Evolutionary conservation across 2,113 vertebrate species (phyloP).

Genomic region (Zapornia atra): DNA sequence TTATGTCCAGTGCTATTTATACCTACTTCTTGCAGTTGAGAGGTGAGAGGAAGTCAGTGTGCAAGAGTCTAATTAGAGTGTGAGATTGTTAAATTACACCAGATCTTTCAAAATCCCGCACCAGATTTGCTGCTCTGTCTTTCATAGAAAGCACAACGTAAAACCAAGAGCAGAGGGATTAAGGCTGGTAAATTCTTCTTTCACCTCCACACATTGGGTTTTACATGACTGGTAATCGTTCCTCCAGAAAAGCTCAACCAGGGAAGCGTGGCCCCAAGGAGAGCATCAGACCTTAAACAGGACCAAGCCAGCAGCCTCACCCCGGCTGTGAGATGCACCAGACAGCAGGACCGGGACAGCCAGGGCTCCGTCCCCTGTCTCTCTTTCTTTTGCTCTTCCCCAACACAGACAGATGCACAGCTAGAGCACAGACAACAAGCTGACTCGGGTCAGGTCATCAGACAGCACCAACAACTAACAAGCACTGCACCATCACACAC

Average conservation of each 20-base stretch:
- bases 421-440: neutral
- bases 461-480: neutral
- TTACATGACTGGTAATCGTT: neutral
- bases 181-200: neutral
- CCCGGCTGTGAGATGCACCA: fast-evolving
- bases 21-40: neutral
- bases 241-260: neutral
- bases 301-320: neutral
- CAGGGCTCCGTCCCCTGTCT: fast-evolving
- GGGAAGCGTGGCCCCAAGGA: neutral
- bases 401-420: fast-evolving
- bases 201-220: neutral
- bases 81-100: neutral
- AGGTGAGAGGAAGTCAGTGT: neutral
- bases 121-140: neutral
- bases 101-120: neutral
- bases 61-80: neutral
- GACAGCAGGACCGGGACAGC: neutral
- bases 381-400: neutral
- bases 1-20: neutral
- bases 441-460: neutral
- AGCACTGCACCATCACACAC: neutral
- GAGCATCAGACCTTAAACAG: neutral
- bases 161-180: neutral
- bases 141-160: neutral